These are phyloP conservation scores for Chlorodrepanis virens DNA, from an alignment of 2,113 vertebrate species.

Conservation along the genomic window DNA sequence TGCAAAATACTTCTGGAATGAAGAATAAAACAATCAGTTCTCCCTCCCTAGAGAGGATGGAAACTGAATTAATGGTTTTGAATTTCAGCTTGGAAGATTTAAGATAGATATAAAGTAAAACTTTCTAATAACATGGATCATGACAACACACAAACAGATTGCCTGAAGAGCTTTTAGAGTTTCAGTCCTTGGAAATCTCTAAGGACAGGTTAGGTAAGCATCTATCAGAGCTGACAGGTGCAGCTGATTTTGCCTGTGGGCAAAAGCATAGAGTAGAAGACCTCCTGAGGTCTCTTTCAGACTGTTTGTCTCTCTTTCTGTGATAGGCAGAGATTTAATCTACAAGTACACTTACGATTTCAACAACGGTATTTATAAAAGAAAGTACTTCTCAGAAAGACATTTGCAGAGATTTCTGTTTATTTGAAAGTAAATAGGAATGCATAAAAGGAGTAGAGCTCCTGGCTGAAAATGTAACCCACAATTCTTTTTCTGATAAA, in stretches of 20 bases:
- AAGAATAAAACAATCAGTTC: background rate
- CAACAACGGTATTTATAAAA: background rate
- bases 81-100: background rate
- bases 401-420: background rate
- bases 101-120: background rate
- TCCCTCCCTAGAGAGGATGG: background rate
- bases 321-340: background rate
- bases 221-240: slow-evolving; percentile 20
- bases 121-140: background rate
- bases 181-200: slow-evolving; percentile 2
- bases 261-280: background rate
- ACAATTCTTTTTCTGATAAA: background rate
- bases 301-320: background rate
- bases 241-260: background rate
- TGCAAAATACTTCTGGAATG: background rate
- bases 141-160: background rate
- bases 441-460: background rate
- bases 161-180: background rate
- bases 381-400: background rate
- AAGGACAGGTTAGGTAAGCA: background rate
- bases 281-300: background rate
- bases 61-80: background rate
- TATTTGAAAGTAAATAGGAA: background rate
- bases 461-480: background rate
- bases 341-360: background rate